Evolutionary conservation across 2,113 vertebrate genomes (phyloP), one percentile per base, ranked within the genome.

Genomic region (Serinus canaria): DNA sequence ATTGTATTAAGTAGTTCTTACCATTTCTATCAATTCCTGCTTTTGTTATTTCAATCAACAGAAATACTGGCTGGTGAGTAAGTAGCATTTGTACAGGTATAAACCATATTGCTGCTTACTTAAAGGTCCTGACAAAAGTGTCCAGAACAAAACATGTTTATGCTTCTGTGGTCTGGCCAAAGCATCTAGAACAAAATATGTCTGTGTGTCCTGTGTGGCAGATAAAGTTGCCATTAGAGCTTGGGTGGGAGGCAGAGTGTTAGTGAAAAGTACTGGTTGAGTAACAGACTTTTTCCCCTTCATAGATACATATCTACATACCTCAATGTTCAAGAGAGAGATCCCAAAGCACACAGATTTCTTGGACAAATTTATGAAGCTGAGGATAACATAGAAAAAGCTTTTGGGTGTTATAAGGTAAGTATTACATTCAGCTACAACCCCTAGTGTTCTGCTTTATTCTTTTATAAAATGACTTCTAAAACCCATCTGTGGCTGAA

Each of bases 321-420:
- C 95, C 98, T 99, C 95, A 98, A 81, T 22, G 97, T 99, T 17
- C 99, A 99, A 91, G 99, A 99, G 94, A 98, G 99, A 68, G 99
- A 99, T 97, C 98, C 99, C 25, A 99, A 99, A 98, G 99, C 99
- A 53, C 99, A 99, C 96, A 98, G 98, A 72, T 99, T 99, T 94
- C 98, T 99, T 83, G 99, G 99, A 58, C 98, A 99, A 76, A 99
- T 99, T 43, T 99, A 98, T 21, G 99, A 99, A 97, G 97, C 95
- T 83, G 99, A 99, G 33, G 98, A 98, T 73, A 99, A 99, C 44
- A 72, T 98, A 96, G 98, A 98, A 96, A 99, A 99, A 96, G 99
- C 99, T 68, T 97, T 99, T 66, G 99, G 99, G 63, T 99, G 99
- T 97, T 99, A 99, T 47, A 99, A 99, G 98, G 99, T 99, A 95